phyloP scores from a whole-genome alignment of 2,113 vertebrate genomes.

The Hyperoodon ampullatus region DNA sequence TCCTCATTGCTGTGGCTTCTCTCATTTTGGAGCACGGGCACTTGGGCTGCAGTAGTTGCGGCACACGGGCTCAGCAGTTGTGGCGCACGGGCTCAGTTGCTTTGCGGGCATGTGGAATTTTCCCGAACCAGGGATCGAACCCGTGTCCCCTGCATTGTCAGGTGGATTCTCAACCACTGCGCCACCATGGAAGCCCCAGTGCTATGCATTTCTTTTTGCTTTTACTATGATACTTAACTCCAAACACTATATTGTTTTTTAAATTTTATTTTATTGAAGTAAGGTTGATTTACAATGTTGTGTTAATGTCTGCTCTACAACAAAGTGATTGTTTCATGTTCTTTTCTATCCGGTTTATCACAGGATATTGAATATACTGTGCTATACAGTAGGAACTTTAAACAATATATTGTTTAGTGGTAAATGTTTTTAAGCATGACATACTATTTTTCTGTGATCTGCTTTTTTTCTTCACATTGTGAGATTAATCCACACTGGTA shows the following conservation, averaged over 20 bases:
- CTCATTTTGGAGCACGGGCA: too few relatives aligned
- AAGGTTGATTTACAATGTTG: background rate
- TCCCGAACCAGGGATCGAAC: too few relatives aligned
- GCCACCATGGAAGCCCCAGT: too few relatives aligned
- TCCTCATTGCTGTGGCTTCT: too few relatives aligned
- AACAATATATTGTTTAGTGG: background rate
- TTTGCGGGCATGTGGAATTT: too few relatives aligned
- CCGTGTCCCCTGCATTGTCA: too few relatives aligned
- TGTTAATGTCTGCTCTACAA: background rate
- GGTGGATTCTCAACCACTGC: too few relatives aligned
- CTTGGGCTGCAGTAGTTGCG: too few relatives aligned
- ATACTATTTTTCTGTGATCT: background rate
- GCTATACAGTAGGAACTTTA: background rate
- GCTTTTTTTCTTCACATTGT: background rate
- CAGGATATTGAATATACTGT: background rate
- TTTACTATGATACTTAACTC: background rate
- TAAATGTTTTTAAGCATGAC: background rate
- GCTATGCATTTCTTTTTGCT: background rate
- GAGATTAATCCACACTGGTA: background rate
- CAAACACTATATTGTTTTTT: background rate
- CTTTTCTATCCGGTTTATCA: background rate
- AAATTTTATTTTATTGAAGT: background rate
- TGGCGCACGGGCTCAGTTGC: too few relatives aligned
- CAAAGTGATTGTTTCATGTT: background rate
- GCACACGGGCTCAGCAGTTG: too few relatives aligned